Evolutionary conservation across 1,140 invertebrate genomes (phyloP).

Genomic region (Pentalonia nigronervosa): DNA sequence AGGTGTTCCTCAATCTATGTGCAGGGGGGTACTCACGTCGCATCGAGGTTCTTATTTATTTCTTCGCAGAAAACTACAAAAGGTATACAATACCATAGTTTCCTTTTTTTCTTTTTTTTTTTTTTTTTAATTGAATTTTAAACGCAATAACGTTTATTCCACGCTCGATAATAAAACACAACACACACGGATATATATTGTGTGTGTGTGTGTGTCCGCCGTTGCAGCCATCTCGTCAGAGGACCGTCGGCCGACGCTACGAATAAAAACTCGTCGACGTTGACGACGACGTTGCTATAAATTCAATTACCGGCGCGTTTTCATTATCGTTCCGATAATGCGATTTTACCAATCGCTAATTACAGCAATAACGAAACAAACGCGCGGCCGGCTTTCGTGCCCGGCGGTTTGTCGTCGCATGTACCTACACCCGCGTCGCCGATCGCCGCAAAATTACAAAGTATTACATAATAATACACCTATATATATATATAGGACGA

Average conservation of each 20-base stretch:
- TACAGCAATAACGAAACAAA: constrained; percentile 14
- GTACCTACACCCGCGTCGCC: background rate
- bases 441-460: background rate
- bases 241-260: background rate
- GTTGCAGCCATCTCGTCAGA: background rate
- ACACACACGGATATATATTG: background rate
- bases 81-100: background rate
- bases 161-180: background rate
- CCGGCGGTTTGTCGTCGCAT: background rate
- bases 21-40: background rate
- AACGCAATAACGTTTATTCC: background rate
- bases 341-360: background rate
- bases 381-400: background rate
- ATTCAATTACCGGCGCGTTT: background rate
- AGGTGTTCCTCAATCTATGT: background rate
- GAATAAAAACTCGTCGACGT: background rate
- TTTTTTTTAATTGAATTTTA: constrained; percentile 14
- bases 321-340: constrained; percentile 6
- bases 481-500: background rate
- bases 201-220: background rate
- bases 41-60: background rate
- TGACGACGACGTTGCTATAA: background rate
- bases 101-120: background rate
- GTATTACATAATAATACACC: background rate
- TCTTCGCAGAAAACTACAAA: background rate